These are phyloP conservation scores for Otolemur garnettii DNA, from an alignment of 2,113 vertebrate genomes.

Conservation along the genomic window DNA sequence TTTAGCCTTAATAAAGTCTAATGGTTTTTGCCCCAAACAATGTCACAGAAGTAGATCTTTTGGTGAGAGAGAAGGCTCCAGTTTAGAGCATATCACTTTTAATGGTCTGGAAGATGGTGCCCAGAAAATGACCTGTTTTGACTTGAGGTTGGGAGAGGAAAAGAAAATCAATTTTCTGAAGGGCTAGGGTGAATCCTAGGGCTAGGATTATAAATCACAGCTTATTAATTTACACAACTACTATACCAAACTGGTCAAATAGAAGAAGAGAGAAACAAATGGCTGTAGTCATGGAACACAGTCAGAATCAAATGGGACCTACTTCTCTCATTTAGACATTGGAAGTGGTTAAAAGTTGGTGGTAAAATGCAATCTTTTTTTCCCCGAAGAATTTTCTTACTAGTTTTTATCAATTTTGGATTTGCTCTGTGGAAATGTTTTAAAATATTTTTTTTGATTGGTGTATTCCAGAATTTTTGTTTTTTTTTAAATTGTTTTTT, in stretches of 20 bases:
- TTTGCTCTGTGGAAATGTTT: neutral
- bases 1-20: constrained; percentile 29
- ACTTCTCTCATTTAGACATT: neutral
- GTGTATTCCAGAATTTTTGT: too few species aligned
- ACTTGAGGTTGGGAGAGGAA: neutral
- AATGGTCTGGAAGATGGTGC: neutral
- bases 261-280: constrained; percentile 45
- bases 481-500: too few species aligned
- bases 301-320: neutral
- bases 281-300: neutral
- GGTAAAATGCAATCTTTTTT: neutral
- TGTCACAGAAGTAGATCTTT: constrained; percentile 16
- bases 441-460: neutral
- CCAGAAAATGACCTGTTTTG: constrained; percentile 44
- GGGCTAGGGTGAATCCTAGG: neutral
- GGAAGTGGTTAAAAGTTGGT: neutral
- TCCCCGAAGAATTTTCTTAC: neutral
- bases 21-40: neutral
- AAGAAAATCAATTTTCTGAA: constrained; percentile 25
- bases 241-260: neutral
- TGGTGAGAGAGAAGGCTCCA: neutral
- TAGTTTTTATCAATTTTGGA: constrained; percentile 23
- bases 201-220: neutral
- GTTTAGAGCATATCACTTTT: neutral
- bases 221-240: neutral